phyloP scores from a whole-genome alignment of 2,888 invertebrate species.

The Limnephilus marmoratus region DNA sequence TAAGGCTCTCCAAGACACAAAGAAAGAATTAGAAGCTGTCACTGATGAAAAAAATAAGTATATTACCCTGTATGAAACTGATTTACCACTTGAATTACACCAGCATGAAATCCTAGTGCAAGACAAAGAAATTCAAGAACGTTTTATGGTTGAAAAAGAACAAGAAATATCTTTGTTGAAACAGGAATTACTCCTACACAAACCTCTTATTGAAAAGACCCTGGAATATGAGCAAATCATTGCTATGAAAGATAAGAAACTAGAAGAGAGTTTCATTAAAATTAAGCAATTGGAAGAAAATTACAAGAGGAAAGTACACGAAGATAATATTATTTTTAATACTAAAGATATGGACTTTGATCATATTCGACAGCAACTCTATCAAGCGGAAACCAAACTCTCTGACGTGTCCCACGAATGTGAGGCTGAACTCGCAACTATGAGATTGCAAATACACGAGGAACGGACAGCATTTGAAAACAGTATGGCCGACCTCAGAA shows the following conservation, averaged over 20 bases:
- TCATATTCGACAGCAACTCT: conserved; percentile 56
- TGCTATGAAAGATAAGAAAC: conserved; percentile 61
- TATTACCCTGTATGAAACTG: conserved; percentile 54
- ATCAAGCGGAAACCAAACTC: conserved; percentile 67
- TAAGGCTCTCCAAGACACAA: conserved; percentile 45
- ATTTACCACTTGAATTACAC: conserved; percentile 39
- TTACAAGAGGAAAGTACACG: conserved; percentile 61
- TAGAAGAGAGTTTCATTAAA: conserved; percentile 44
- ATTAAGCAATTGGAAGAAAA: conserved; percentile 55
- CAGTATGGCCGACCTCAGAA: conserved; percentile 66
- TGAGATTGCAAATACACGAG: conserved; percentile 77
- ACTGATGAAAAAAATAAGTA: conserved; percentile 57
- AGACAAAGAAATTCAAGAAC: conserved; percentile 39
- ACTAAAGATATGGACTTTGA: conserved; percentile 64
- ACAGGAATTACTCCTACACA: conserved; percentile 22
- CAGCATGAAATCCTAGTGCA: conserved; percentile 50
- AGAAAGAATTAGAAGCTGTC: conserved; percentile 35
- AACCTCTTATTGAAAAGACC: conserved; percentile 69
- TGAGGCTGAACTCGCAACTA: conserved; percentile 76
- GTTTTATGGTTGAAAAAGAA: conserved; percentile 38
- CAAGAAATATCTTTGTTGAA: conserved; percentile 26
- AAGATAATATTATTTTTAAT: conserved; percentile 52
- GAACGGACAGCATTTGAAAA: conserved; percentile 71
- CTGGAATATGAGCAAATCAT: conserved; percentile 71
- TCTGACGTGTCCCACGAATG: conserved; percentile 77